phyloP scores from a whole-genome alignment of 2,888 invertebrate genomes.

The Steinernema carpocapsae region DNA sequence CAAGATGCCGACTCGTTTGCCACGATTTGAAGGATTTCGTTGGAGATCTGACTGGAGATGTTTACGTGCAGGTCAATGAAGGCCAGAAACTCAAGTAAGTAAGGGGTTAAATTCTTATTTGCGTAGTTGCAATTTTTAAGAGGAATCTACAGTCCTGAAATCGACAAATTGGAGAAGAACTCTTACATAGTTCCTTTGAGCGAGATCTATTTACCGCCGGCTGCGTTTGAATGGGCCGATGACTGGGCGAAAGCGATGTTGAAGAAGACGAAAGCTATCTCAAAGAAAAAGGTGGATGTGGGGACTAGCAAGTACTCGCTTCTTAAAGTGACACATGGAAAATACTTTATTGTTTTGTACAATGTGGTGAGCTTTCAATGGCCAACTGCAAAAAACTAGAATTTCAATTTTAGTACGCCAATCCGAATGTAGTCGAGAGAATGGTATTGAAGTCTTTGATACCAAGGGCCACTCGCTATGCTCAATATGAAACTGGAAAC shows the following conservation, averaged over 20 bases:
- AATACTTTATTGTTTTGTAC: no score
- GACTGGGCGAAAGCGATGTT: neutral
- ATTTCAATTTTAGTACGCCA: no score
- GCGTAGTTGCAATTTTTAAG: neutral
- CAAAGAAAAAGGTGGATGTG: neutral
- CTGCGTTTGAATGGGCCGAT: neutral
- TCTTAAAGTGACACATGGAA: no score
- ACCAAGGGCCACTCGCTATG: no score
- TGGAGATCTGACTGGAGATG: neutral
- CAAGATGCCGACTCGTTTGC: neutral
- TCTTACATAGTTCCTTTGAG: neutral
- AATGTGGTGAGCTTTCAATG: no score
- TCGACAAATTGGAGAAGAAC: neutral
- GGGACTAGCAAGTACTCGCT: no score
- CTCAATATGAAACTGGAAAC: neutral
- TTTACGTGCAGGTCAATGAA: neutral
- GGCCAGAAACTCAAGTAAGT: neutral
- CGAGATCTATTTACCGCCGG: neutral
- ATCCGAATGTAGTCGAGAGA: no score
- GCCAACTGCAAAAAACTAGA: no score
- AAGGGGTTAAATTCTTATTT: neutral
- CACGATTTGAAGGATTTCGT: neutral
- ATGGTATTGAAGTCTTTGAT: no score
- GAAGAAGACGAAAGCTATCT: neutral
- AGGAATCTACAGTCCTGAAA: neutral